Percentiles rank a stretch among this genome's conserved stretches.
These are phyloP conservation scores for Thunnus albacares DNA, from an alignment of 2,797 vertebrate species.

Conservation along the genomic window DNA sequence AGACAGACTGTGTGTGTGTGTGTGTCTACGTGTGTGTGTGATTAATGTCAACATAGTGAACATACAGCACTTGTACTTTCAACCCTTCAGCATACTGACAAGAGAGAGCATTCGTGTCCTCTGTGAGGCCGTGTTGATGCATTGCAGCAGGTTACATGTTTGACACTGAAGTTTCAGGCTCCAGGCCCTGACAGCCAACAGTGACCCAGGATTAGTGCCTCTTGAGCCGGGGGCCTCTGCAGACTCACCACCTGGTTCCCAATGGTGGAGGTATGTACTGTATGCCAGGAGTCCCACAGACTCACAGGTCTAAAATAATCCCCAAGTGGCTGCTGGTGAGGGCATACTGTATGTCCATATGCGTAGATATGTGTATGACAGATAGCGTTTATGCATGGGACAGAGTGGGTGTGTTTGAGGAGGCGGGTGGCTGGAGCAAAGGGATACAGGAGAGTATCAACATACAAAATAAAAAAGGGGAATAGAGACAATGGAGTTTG, in stretches of 20 bases:
- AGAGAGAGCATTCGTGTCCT: conserved; percentile 5
- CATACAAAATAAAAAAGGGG: neutral
- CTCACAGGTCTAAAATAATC: conserved; percentile 70
- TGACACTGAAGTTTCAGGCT: conserved; percentile 33
- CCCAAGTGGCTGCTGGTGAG: neutral
- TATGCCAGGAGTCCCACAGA: conserved; percentile 62
- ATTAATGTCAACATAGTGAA: conserved; percentile 32
- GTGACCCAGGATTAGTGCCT: conserved; percentile 60
- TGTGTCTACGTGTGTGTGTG: conserved; percentile 3
- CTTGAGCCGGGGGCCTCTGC: conserved; percentile 32
- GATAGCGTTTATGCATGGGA: neutral
- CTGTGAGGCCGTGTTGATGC: conserved; percentile 18
- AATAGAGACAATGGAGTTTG: neutral
- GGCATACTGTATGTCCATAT: conserved; percentile 9
- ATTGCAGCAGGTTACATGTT: conserved; percentile 27
- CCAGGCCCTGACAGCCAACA: conserved; percentile 20
- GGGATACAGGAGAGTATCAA: neutral
- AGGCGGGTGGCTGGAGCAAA: neutral
- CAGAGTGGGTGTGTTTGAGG: neutral
- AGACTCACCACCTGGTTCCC: conserved; percentile 64
- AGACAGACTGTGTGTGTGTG: conserved; percentile 1
- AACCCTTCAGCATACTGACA: conserved; percentile 29
- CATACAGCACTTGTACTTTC: conserved; percentile 26
- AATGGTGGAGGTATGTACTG: conserved; percentile 74
- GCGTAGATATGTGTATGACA: conserved; percentile 1